These are phyloP conservation scores for Apistogramma diplotaenia DNA, from an alignment of 2,113 vertebrate species.

Conservation along the genomic window DNA sequence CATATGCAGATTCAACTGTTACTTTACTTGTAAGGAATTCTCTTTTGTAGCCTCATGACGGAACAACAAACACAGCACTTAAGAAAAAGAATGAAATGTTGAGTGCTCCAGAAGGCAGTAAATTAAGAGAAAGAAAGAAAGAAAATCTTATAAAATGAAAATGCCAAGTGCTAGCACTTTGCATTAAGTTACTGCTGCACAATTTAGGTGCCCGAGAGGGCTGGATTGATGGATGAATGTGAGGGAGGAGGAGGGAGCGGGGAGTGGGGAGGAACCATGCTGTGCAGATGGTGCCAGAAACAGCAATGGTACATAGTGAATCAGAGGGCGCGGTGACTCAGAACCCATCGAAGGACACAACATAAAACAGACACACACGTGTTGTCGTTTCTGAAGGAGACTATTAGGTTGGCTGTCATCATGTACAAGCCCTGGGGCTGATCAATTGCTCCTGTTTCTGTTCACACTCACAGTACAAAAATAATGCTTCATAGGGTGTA, in stretches of 20 bases:
- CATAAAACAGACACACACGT: conserved; percentile 1
- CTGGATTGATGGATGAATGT: neutral
- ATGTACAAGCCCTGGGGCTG: neutral
- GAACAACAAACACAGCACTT: neutral
- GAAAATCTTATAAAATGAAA: neutral
- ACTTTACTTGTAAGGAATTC: neutral
- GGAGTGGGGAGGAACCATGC: neutral
- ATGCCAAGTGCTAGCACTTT: neutral
- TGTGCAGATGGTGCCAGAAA: conserved; percentile 10
- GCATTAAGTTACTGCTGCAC: neutral
- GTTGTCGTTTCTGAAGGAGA: neutral
- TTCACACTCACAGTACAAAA: too few species aligned
- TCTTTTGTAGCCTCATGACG: neutral
- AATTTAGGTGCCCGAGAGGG: neutral
- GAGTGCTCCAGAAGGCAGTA: neutral
- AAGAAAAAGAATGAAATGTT: neutral
- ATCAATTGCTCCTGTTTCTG: neutral
- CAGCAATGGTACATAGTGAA: conserved; percentile 11
- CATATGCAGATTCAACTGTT: neutral
- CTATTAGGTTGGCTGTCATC: neutral
- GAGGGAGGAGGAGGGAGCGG: neutral
- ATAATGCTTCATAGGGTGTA: too few species aligned
- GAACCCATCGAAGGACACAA: conserved; percentile 5
- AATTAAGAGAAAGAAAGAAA: neutral
- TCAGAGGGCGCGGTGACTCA: conserved; percentile 24